Conservation (phyloP, 2,113 vertebrate species). For the Campylomormyrus numenius region DNA sequence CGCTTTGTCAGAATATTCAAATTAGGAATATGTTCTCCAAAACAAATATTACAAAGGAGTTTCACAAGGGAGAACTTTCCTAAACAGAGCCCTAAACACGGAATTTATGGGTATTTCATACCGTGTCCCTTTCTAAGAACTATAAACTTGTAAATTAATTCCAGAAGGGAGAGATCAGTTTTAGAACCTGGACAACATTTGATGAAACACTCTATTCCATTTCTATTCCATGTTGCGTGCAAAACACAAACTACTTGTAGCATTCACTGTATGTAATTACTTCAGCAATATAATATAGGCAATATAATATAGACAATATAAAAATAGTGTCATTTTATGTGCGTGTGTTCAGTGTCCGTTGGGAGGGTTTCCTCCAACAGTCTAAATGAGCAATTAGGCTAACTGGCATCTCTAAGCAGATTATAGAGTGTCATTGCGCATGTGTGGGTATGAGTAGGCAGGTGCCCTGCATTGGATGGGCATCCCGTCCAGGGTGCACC, state of each 20-base stretch:
- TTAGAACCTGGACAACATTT: not conserved
- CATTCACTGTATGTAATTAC: not conserved
- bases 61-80: not conserved
- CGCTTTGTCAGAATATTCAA: not conserved
- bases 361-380: not conserved
- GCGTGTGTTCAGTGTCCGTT: not conserved
- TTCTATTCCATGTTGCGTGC: not conserved
- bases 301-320: not conserved
- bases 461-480: not conserved
- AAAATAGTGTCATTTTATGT: not conserved
- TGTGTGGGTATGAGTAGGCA: not conserved
- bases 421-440: not conserved
- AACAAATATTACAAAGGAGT: not conserved
- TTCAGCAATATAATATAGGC: not conserved
- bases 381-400: not conserved
- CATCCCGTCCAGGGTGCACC: not conserved
- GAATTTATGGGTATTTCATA: not conserved
- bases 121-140: not conserved
- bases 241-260: not conserved
- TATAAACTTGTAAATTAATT: conserved; percentile 2
- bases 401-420: not conserved
- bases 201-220: not conserved
- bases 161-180: not conserved
- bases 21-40: not conserved
- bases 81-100: not conserved